Evolutionary conservation across 1,140 invertebrate genomes (phyloP).

Genomic region (Drosophila leontia): DNA sequence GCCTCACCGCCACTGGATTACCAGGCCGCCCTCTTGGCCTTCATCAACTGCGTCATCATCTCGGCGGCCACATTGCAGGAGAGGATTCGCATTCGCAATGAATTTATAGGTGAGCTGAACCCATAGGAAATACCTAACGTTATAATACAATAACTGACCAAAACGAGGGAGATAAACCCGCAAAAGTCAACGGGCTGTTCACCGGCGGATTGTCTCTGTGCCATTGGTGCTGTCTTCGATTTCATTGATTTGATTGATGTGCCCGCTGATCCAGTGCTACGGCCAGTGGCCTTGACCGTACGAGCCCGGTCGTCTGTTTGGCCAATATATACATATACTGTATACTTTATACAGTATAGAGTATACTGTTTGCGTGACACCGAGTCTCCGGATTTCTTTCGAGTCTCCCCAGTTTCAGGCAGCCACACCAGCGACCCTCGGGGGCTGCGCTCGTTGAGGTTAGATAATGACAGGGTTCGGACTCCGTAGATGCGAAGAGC

Average conservation of each 20-base stretch:
- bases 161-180: slow-evolving; percentile 55
- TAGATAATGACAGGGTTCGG: slow-evolving; percentile 61
- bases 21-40: slow-evolving; percentile 95
- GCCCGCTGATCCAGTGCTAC: slow-evolving; percentile 67
- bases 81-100: slow-evolving; percentile 94
- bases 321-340: slow-evolving; percentile 25
- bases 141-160: neutral
- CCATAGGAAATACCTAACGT: neutral
- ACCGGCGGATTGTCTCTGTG: slow-evolving; percentile 27
- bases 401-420: slow-evolving; percentile 34
- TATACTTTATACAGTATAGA: slow-evolving; percentile 5
- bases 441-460: slow-evolving; percentile 34
- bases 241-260: slow-evolving; percentile 80
- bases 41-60: slow-evolving; percentile 98
- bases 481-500: slow-evolving; percentile 26
- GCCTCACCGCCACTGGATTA: slow-evolving; percentile 88
- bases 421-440: slow-evolving; percentile 75
- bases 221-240: slow-evolving; percentile 69
- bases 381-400: slow-evolving; percentile 23
- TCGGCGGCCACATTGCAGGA: slow-evolving; percentile 94
- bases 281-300: slow-evolving; percentile 73
- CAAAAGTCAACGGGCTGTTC: slow-evolving; percentile 56
- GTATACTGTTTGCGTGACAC: slow-evolving; percentile 34
- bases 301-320: slow-evolving; percentile 41
- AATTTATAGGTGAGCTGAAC: slow-evolving; percentile 93